phyloP scores from a whole-genome alignment of 1,140 invertebrate genomes.

The Paracyclopina nana region DNA sequence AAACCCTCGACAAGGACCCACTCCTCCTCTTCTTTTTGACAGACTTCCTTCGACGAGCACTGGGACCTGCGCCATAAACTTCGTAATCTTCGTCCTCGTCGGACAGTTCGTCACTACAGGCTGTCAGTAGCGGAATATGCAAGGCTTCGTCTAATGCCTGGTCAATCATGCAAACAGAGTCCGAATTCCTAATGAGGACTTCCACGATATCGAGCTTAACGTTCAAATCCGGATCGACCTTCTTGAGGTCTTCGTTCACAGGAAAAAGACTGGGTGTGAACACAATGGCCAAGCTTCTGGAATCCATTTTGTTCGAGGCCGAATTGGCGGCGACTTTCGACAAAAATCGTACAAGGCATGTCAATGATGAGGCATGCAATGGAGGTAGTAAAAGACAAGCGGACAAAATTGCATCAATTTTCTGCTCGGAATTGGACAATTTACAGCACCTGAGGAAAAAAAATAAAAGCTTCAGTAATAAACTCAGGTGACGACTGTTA shows the following conservation, averaged over 20 bases:
- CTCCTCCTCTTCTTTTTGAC: constrained; percentile 1
- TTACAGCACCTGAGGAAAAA: too few relatives aligned
- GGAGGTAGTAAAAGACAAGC: too few relatives aligned
- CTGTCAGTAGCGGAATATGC: background rate
- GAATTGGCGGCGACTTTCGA: background rate
- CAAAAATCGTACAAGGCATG: constrained; percentile 6
- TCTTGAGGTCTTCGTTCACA: background rate
- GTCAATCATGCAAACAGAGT: background rate
- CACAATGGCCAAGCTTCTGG: constrained; percentile 10
- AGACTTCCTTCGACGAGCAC: background rate
- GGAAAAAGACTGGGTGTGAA: constrained; percentile 14
- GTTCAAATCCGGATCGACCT: background rate
- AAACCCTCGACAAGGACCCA: constrained; percentile 12
- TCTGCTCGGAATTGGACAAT: too few relatives aligned
- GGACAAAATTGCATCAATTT: too few relatives aligned
- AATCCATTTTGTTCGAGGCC: constrained; percentile 13
- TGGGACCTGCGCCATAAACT: background rate
- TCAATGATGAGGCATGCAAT: background rate
- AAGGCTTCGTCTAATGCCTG: background rate
- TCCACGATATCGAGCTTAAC: background rate
- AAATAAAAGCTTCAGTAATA: too few relatives aligned
- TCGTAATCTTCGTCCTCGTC: background rate
- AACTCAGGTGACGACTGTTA: too few relatives aligned
- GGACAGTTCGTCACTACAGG: background rate
- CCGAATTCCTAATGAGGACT: background rate